A percentile compares a stretch with the other conserved stretches of the same genome.
These are phyloP conservation scores for Rhinoptilus africanus DNA, from an alignment of 2,113 vertebrate genomes.

Conservation along the genomic window DNA sequence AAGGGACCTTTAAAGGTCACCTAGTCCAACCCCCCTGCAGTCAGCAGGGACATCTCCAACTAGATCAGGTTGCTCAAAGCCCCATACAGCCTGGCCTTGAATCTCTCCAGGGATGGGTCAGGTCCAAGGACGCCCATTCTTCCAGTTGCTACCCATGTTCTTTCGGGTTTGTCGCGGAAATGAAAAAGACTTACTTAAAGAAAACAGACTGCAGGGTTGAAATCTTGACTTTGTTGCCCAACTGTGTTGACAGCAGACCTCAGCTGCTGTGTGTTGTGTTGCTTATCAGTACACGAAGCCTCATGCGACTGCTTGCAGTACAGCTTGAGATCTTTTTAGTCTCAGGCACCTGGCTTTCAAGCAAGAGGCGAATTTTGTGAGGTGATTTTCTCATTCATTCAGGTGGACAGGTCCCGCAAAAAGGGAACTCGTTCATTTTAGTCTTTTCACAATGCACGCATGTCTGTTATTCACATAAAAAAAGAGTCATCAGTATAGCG, in stretches of 20 bases:
- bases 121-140: background rate
- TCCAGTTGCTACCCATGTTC: background rate
- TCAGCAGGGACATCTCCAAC: too few relatives aligned
- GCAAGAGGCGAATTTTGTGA: background rate
- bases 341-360: background rate
- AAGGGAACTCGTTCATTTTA: background rate
- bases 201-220: background rate
- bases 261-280: background rate
- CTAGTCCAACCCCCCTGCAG: too few relatives aligned
- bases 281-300: background rate
- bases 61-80: too few relatives aligned
- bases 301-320: background rate
- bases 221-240: background rate
- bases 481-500: background rate
- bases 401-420: background rate
- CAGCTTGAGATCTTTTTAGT: background rate
- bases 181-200: background rate
- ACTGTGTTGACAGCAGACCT: background rate
- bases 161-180: background rate
- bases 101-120: too few relatives aligned
- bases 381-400: background rate
- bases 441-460: background rate
- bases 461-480: background rate
- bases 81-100: too few relatives aligned
- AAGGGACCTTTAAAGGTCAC: too few relatives aligned